phyloP scores from a whole-genome alignment of 2,797 vertebrate species.

The Enteromius anoplus region DNA sequence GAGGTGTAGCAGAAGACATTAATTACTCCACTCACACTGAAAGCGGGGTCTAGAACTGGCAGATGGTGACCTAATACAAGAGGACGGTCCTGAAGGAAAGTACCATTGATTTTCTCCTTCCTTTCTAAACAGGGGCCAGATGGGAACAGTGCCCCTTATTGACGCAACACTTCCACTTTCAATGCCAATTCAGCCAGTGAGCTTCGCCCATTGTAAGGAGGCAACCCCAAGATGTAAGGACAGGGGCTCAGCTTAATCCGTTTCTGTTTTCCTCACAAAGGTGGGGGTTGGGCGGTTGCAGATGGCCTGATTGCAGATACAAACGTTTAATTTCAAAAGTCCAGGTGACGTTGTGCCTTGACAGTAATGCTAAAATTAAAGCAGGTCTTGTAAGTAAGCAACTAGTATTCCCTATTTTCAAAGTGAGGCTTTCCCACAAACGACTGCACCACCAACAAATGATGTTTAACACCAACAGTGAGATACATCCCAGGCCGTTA shows the following conservation, averaged over 20 bases:
- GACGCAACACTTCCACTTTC: constrained; percentile 56
- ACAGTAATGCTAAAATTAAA: background rate
- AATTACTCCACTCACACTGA: constrained; percentile 46
- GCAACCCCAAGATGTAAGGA: constrained; percentile 20
- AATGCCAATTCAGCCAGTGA: constrained; percentile 37
- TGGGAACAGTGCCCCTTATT: constrained; percentile 61
- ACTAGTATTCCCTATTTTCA: background rate
- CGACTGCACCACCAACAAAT: background rate
- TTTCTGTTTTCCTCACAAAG: background rate
- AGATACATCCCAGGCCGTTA: background rate
- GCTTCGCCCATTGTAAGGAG: constrained; percentile 30
- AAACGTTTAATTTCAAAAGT: constrained; percentile 4
- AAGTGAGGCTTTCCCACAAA: background rate
- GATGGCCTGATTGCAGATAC: constrained; percentile 23
- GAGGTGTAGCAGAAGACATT: constrained; percentile 40
- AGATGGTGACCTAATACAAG: constrained; percentile 60
- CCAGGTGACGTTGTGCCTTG: background rate
- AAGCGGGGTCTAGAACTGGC: constrained; percentile 27
- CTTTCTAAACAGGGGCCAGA: constrained; percentile 60
- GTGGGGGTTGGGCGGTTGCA: constrained; percentile 8
- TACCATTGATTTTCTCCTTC: constrained; percentile 54
- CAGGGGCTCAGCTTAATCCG: constrained; percentile 19
- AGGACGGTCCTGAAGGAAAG: constrained; percentile 49
- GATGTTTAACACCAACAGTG: background rate
- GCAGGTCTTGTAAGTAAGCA: background rate